Conservation (phyloP, 2,113 vertebrate species). For the Hippocampus comes region DNA sequence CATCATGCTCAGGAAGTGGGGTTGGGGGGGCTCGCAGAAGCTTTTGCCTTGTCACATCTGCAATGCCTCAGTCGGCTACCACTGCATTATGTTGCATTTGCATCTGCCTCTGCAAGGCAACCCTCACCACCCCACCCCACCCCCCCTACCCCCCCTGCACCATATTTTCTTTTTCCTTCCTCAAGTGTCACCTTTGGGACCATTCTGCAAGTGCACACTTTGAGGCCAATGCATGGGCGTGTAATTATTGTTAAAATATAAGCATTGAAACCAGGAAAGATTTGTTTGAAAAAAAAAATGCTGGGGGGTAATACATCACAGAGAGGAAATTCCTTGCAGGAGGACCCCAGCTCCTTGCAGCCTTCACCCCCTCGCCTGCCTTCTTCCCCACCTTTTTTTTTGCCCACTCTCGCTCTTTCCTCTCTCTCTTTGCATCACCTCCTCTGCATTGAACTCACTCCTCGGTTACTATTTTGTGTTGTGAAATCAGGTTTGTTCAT, state of each 20-base stretch:
- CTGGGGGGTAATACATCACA: slow-evolving; percentile 45
- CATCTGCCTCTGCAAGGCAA: slow-evolving; percentile 63
- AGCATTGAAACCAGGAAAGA: too few species aligned
- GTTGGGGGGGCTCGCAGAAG: slow-evolving; percentile 6
- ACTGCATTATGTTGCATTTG: slow-evolving; percentile 70
- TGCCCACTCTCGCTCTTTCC: slow-evolving; percentile 16
- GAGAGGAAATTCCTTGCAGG: slow-evolving; percentile 70
- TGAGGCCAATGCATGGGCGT: not conserved
- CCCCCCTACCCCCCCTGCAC: too few species aligned
- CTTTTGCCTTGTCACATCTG: slow-evolving; percentile 51
- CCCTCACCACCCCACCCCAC: not conserved
- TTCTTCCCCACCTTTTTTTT: slow-evolving; percentile 7
- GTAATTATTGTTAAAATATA: too few species aligned
- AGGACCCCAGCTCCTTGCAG: slow-evolving; percentile 48
- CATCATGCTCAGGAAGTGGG: not conserved
- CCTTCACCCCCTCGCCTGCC: slow-evolving; percentile 7
- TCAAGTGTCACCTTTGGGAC: slow-evolving; percentile 20
- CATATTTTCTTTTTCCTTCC: not conserved
- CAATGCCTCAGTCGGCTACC: slow-evolving; percentile 44
- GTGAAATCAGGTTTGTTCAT: too few species aligned
- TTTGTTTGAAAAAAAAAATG: not conserved
- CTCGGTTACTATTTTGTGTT: too few species aligned
- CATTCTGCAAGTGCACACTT: slow-evolving; percentile 21
- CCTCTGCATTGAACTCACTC: slow-evolving; percentile 17
- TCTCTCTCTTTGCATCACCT: slow-evolving; percentile 23